Percentiles rank a stretch among this genome's conserved stretches.
phyloP scores from a whole-genome alignment of 1,140 invertebrate genomes.

The Geopemphigus sp. region DNA sequence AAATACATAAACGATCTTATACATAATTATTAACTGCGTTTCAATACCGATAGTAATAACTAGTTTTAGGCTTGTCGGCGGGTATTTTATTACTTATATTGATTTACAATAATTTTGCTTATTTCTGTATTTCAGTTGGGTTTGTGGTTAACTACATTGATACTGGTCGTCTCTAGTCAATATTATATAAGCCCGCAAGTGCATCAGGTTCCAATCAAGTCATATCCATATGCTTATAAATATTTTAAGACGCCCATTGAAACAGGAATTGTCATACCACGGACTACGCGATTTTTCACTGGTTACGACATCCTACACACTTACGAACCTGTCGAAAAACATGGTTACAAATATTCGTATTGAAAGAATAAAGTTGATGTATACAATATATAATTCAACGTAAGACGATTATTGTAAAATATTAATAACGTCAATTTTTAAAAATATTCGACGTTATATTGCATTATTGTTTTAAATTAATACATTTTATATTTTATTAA shows the following conservation, averaged over 20 bases:
- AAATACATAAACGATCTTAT: too few species aligned
- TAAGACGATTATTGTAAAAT: too few species aligned
- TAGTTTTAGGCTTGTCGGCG: too few species aligned
- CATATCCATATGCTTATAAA: slow-evolving; percentile 29
- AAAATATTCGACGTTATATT: too few species aligned
- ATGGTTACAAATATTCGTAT: slow-evolving; percentile 56
- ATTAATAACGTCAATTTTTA: too few species aligned
- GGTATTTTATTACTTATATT: too few species aligned
- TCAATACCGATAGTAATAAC: too few species aligned
- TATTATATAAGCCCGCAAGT: slow-evolving; percentile 20
- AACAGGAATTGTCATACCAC: slow-evolving; percentile 50
- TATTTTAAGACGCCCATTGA: neutral
- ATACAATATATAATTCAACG: too few species aligned
- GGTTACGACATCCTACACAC: slow-evolving; percentile 56
- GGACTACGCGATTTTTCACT: slow-evolving; percentile 54
- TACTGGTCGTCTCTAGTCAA: slow-evolving; percentile 21
- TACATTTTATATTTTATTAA: too few species aligned
- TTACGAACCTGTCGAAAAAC: slow-evolving; percentile 57
- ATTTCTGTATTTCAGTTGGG: slow-evolving; percentile 3
- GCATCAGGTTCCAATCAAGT: neutral
- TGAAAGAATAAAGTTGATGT: slow-evolving; percentile 5
- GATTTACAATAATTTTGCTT: too few species aligned
- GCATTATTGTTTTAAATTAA: too few species aligned
- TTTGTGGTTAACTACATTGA: neutral
- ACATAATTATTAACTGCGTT: too few species aligned